phyloP scores from a whole-genome alignment of 2,113 vertebrate species.

The Platysteira castanea region DNA sequence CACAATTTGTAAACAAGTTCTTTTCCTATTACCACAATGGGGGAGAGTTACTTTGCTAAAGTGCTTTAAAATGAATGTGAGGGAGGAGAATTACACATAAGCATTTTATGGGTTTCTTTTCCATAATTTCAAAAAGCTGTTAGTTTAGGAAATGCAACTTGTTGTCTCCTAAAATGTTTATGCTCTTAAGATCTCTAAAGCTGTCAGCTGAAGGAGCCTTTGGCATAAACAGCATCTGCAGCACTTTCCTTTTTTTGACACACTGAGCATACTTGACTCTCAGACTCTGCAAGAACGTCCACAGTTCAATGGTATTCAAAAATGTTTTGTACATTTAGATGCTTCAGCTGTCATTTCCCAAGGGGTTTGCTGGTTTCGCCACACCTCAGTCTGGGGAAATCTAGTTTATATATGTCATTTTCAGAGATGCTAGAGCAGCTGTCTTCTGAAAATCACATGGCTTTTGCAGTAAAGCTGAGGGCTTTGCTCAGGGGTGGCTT shows the following conservation, averaged over 20 bases:
- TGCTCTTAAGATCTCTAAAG: slow-evolving; percentile 10
- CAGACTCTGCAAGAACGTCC: background rate
- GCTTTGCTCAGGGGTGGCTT: background rate
- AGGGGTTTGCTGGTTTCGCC: background rate
- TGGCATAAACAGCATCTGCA: background rate
- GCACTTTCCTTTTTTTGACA: background rate
- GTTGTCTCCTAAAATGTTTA: slow-evolving; percentile 43
- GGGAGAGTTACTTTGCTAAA: slow-evolving; percentile 47
- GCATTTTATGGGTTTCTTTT: background rate
- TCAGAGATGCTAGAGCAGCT: background rate
- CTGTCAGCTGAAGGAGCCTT: slow-evolving; percentile 7
- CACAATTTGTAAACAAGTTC: slow-evolving; percentile 71
- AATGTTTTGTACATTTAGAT: background rate
- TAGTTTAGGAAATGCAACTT: slow-evolving; percentile 25
- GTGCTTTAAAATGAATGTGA: background rate
- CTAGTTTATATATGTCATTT: background rate
- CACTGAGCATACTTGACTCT: background rate
- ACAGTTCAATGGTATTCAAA: background rate
- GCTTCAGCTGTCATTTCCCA: background rate
- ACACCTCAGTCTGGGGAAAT: background rate
- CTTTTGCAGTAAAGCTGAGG: background rate
- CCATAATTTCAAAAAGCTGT: slow-evolving; percentile 13
- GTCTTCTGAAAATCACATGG: background rate
- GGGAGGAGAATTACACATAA: background rate
- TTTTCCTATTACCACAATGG: background rate